These are phyloP conservation scores for Craterocephalus amniculus DNA, from an alignment of 2,797 vertebrate genomes.

Conservation along the genomic window DNA sequence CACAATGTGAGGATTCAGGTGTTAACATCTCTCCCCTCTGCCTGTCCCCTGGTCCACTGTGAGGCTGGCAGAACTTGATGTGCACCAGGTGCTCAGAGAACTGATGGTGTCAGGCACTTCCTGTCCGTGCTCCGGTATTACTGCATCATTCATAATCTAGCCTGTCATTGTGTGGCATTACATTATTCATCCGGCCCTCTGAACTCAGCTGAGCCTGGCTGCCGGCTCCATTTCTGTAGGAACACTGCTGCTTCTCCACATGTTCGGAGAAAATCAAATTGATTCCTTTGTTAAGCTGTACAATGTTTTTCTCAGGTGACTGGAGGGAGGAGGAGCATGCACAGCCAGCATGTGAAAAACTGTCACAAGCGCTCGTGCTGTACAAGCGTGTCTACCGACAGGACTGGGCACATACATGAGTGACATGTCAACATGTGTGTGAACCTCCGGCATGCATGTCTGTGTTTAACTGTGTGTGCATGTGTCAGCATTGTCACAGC, in stretches of 20 bases:
- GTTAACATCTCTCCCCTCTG: neutral
- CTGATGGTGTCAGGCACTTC: conserved; percentile 45
- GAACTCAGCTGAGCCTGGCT: conserved; percentile 45
- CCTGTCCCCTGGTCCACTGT: conserved; percentile 19
- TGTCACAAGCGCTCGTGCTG: conserved; percentile 41
- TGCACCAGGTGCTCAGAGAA: conserved; percentile 37
- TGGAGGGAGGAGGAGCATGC: conserved; percentile 17
- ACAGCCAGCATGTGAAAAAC: conserved; percentile 28
- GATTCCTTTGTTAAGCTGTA: conserved; percentile 62
- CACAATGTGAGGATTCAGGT: neutral
- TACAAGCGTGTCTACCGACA: conserved; percentile 37
- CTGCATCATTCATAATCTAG: conserved; percentile 71
- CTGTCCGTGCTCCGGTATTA: conserved; percentile 41
- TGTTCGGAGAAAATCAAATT: conserved; percentile 41
- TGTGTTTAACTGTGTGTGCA: conserved; percentile 18
- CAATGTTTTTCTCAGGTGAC: conserved; percentile 67
- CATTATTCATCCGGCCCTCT: conserved; percentile 65
- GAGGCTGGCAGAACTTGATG: conserved; percentile 28
- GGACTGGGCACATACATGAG: conserved; percentile 13
- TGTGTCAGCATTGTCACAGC: conserved; percentile 50
- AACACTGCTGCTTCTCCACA: conserved; percentile 36
- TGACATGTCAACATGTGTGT: conserved; percentile 22
- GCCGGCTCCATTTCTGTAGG: neutral
- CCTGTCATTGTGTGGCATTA: conserved; percentile 62
- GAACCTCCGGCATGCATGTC: conserved; percentile 2